These are phyloP conservation scores for Ceratosolen fusciceps DNA, from an alignment of 1,140 invertebrate species.

Conservation along the genomic window DNA sequence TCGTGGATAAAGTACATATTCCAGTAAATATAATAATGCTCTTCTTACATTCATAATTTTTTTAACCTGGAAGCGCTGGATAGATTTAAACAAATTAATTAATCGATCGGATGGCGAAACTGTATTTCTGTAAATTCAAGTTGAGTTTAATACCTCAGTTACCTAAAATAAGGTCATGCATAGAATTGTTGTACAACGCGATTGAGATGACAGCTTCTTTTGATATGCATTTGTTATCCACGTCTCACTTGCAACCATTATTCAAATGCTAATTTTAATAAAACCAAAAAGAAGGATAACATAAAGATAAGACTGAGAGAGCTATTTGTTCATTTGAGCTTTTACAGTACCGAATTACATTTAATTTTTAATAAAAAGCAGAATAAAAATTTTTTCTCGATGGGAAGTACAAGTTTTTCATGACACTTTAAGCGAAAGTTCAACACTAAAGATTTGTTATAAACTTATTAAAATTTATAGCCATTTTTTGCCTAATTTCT, in stretches of 20 bases:
- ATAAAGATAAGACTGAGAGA: slow-evolving; percentile 56
- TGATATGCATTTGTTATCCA: slow-evolving; percentile 11
- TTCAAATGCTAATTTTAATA: slow-evolving; percentile 13
- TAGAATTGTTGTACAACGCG: too few species aligned
- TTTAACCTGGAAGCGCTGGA: too few species aligned
- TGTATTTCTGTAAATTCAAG: too few species aligned
- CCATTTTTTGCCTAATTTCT: slow-evolving; percentile 35
- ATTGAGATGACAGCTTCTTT: too few species aligned
- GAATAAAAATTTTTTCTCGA: slow-evolving; percentile 52
- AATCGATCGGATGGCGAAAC: too few species aligned
- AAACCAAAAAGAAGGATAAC: slow-evolving; percentile 24
- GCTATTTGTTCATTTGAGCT: slow-evolving; percentile 19
- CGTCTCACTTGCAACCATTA: slow-evolving; percentile 13
- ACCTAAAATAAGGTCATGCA: too few species aligned
- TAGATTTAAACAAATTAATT: too few species aligned
- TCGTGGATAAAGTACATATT: background rate
- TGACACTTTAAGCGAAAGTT: slow-evolving; percentile 53
- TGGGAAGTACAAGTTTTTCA: slow-evolving; percentile 61
- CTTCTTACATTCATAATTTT: too few species aligned
- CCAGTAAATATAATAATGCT: background rate
- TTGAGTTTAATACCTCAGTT: too few species aligned
- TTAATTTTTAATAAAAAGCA: too few species aligned
- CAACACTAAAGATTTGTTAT: slow-evolving; percentile 19
- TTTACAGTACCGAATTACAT: slow-evolving; percentile 8
- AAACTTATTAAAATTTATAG: slow-evolving; percentile 33